These are phyloP conservation scores for Diabrotica virgifera DNA, from an alignment of 1,140 invertebrate species.

Conservation along the genomic window DNA sequence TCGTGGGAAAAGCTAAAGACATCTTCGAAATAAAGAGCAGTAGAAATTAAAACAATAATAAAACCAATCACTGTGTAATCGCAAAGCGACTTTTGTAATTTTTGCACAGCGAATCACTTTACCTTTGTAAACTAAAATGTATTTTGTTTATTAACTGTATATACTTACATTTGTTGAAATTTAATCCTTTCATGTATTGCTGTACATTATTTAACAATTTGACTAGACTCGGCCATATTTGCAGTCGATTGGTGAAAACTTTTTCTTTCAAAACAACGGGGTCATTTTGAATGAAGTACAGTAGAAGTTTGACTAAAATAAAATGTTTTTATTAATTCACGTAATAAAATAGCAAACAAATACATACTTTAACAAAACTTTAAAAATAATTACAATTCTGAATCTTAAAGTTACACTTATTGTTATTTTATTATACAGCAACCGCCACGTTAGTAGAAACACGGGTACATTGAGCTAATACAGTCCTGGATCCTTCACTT, in stretches of 20 bases:
- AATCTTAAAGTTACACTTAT: neutral
- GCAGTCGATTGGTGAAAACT: slow-evolving; percentile 63
- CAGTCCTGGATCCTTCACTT: no score
- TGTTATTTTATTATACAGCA: neutral
- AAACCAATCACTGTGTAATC: no score
- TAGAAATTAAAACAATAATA: no score
- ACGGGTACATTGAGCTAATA: no score
- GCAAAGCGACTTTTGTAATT: no score
- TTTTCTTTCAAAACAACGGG: slow-evolving; percentile 56
- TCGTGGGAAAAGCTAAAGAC: no score
- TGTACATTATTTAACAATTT: slow-evolving; percentile 70
- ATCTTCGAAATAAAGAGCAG: no score
- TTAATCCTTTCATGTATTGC: slow-evolving; percentile 49
- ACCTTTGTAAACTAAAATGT: neutral
- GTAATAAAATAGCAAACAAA: neutral
- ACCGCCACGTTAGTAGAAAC: no score
- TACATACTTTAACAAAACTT: neutral
- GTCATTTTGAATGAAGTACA: slow-evolving; percentile 67
- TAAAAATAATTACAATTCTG: neutral
- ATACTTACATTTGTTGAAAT: slow-evolving; percentile 51
- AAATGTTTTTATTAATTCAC: neutral
- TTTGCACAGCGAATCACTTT: no score
- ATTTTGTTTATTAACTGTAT: slow-evolving; percentile 1
- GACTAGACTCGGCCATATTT: slow-evolving; percentile 78
- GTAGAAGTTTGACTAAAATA: slow-evolving; percentile 65